Base-by-base conservation (phyloP, 2,113 vertebrate species). In the Alaudala cheleensis region DNA sequence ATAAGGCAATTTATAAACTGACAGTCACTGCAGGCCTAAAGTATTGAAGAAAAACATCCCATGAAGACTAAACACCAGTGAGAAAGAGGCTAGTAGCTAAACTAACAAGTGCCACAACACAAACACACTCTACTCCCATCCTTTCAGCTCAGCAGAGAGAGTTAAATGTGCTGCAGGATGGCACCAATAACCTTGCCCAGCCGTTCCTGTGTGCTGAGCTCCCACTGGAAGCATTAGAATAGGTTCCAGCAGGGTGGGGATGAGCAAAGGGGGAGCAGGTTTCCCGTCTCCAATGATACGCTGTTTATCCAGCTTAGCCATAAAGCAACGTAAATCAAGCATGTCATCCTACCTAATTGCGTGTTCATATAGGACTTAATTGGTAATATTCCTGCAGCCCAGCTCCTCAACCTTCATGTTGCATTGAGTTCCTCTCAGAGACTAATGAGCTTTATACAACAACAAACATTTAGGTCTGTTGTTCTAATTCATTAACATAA, bases 401-500 rank as follows among this genome's bases (percentile, higher is more conserved):
- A 87, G 87, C 49, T 96, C 78, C 92, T 93, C 95, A 92, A 91
- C 94, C 88, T 95, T 96, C 95, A 90, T 83, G 83, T 92, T 92
- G 83, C 83, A 74, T 14, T 47, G 82, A 96, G 81, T 65, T 95
- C 94, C 88, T 95, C 91, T 96, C 57, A 6, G 94, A 96, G 88
- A 89, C 95, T 96, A 97, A 98, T 95, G 96, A 97, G 96, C 95
- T 97, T 95, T 95, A 94, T 91, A 92, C 58, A 92, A 97, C 96
- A 96, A 93, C 93, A 95, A 96, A 97, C 95, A 93, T 97, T 96
- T 78, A 95, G 95, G 95, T 95, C 96, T 96, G 97, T 96, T 96
- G 95, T 97, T 97, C 96, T 97, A 95, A 97, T 96, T 98, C 97
- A 96, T 98, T 97, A 97, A 96, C 96, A 97, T 97, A 97, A 97